Base-by-base conservation (phyloP, 2,797 vertebrate species). In the Ceryle rudis region DNA sequence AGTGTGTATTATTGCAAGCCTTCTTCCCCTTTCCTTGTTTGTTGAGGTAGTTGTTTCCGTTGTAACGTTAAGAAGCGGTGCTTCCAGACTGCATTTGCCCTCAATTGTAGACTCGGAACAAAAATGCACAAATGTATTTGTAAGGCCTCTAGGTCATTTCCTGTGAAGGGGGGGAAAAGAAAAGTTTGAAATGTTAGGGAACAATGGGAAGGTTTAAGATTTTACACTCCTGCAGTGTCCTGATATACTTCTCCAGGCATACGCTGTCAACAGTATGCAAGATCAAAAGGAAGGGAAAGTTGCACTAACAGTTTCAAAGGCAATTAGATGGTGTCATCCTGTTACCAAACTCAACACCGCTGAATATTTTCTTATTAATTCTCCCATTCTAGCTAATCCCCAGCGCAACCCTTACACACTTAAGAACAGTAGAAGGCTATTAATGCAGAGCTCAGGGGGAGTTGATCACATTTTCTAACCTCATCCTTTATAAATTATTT, bases 131-230 rank as follows among this genome's bases (percentile, higher is more conserved):
- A 98, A 98, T 98, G 98, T 98, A 98, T 98, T 98, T 98, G 98
- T 99, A 99, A 99, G 99, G 99, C 99, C 99, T 99, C 98, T 99
- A 99, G 98, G 98, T 99, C 99, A 99, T 99, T 99, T 99, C 99
- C 99, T 99, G 98, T 82, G 79, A 95, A 96, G 95, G 87, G 93
- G 84, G 44, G 71, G 88, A 92, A 94, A 91, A 95, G 88, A 96
- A 77, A 82, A 72, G 64, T 95, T 95, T 95, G 92, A 64, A 95
- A 97, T 64, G 70, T 98, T 97, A 93, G 16, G 87, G 80, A 96
- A 97, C 96, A 98, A 98, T 95, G 91, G 97, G 91, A 94, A 97
- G 96, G 96, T 96, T 96, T 62, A 61, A 92, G 88, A 91, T 31
- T 74, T 95, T 93, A 96, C 41, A 97, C 88, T 95, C 84, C 70